Conservation (phyloP, 2,113 vertebrate species). For the Cynoglossus semilaevis region DNA sequence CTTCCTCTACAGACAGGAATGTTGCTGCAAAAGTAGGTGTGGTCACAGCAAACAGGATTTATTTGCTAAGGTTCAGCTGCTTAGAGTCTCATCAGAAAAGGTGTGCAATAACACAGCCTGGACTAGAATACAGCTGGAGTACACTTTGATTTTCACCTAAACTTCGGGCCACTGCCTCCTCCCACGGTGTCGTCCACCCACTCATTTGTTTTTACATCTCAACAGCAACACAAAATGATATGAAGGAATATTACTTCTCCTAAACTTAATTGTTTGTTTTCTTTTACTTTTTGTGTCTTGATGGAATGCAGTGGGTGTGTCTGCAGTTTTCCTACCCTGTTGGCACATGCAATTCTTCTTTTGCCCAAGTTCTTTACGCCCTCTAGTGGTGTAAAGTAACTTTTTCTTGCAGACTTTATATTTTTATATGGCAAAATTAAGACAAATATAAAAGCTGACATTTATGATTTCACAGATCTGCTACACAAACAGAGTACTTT, state of each 20-base stretch:
- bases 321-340: constrained; percentile 56
- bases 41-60: constrained; percentile 40
- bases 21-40: constrained; percentile 42
- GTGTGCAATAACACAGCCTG: background rate
- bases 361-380: constrained; percentile 20
- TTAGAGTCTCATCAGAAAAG: background rate
- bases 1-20: constrained; percentile 46
- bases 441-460: no score
- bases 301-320: constrained; percentile 69
- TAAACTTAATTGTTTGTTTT: background rate
- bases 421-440: no score
- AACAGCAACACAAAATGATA: background rate
- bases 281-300: background rate
- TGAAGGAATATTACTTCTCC: no score
- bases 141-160: constrained; percentile 18
- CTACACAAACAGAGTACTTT: no score
- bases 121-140: background rate
- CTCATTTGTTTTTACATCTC: constrained; percentile 8
- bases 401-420: no score
- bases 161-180: constrained; percentile 15
- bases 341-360: constrained; percentile 41
- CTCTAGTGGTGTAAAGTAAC: constrained; percentile 67
- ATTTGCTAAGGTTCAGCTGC: constrained; percentile 22
- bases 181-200: constrained; percentile 17
- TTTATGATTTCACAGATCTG: no score